Conservation (phyloP, 2,888 invertebrate species). For the Phorcus lineatus region DNA sequence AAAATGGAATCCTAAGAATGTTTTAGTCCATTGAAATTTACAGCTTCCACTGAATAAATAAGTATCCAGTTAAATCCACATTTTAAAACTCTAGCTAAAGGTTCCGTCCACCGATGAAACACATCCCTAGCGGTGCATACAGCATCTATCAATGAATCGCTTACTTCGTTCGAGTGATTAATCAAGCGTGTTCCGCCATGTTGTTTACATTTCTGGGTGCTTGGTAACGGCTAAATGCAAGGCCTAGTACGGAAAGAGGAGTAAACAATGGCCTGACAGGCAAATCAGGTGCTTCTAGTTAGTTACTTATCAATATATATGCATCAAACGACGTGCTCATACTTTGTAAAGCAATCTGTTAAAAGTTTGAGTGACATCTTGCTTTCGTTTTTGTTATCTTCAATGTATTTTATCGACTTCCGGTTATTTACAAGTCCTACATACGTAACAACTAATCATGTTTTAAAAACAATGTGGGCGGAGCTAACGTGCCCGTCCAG, state of each 20-base stretch:
- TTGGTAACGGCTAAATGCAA: slow-evolving; percentile 9
- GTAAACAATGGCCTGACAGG: no score
- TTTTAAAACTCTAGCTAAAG: no score
- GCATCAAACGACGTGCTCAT: no score
- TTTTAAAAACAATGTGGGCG: not conserved
- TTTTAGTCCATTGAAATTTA: no score
- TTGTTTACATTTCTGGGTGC: slow-evolving; percentile 42
- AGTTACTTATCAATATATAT: no score
- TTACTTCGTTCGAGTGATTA: not conserved
- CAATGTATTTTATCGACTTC: not conserved
- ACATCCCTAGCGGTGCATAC: not conserved
- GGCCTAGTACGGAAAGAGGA: not conserved
- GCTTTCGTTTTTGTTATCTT: not conserved
- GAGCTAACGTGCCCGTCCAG: not conserved
- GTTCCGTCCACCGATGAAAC: not conserved
- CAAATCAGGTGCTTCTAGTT: no score
- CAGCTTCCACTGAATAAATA: no score
- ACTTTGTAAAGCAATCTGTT: no score
- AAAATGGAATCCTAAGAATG: no score
- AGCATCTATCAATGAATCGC: slow-evolving; percentile 11
- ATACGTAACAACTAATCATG: not conserved
- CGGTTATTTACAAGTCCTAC: not conserved
- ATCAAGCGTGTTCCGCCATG: slow-evolving; percentile 42
- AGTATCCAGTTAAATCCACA: no score
- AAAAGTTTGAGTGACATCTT: not conserved